Conservation (phyloP, 2,113 vertebrate species). For the Furnarius figulus region DNA sequence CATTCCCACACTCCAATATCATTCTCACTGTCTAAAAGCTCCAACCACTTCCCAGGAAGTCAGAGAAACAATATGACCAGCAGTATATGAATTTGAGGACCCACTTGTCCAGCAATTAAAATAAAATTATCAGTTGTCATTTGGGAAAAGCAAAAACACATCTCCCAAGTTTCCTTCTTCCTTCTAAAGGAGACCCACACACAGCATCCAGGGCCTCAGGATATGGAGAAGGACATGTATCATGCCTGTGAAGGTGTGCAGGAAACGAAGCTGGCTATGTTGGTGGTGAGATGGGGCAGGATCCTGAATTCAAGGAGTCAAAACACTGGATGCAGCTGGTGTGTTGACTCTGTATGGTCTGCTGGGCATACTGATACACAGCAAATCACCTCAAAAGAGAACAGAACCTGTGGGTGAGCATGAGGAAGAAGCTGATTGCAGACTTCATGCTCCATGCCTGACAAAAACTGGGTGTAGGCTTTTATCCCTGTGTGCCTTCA, state of each 20-base stretch:
- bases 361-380: background rate
- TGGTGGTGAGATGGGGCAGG: background rate
- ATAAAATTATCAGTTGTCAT: background rate
- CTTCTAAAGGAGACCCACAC: fast-evolving
- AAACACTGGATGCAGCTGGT: background rate
- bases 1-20: fast-evolving
- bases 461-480: background rate
- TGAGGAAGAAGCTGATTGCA: background rate
- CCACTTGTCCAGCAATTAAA: background rate
- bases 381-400: background rate
- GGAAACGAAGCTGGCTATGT: background rate
- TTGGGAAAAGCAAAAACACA: background rate
- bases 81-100: background rate
- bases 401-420: background rate
- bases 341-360: background rate
- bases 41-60: background rate
- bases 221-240: fast-evolving
- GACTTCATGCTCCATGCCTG: background rate
- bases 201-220: no score
- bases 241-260: fast-evolving
- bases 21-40: background rate
- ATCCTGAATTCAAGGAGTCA: background rate
- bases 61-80: background rate
- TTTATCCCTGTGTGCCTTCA: background rate
- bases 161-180: background rate